Evolutionary conservation across 1,140 invertebrate species (phyloP).

Genomic region (Leptinotarsa texana): DNA sequence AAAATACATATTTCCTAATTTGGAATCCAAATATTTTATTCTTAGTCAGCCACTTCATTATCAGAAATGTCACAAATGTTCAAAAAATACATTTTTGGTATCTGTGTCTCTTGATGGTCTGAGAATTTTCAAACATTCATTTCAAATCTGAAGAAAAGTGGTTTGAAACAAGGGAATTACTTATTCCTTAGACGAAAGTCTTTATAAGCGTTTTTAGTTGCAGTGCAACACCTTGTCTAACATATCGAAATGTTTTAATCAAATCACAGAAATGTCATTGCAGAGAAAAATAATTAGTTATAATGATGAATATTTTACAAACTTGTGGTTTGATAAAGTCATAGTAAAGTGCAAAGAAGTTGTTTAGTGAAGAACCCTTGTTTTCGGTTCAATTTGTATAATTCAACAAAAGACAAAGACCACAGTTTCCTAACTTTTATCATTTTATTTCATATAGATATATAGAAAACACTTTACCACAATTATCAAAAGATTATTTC

Average conservation of each 20-base stretch:
- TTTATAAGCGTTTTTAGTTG: slow-evolving; percentile 30
- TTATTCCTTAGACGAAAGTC: slow-evolving; percentile 20
- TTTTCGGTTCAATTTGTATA: too few species aligned
- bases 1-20: neutral
- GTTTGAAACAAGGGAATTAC: neutral
- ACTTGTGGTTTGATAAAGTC: too few species aligned
- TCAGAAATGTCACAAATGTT: neutral
- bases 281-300: too few species aligned
- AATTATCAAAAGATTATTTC: too few species aligned
- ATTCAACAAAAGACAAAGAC: too few species aligned
- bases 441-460: too few species aligned
- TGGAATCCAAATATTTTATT: neutral
- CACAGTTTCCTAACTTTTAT: too few species aligned
- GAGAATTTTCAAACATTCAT: neutral
- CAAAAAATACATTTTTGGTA: neutral
- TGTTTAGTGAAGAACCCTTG: too few species aligned
- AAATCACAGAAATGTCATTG: too few species aligned
- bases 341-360: too few species aligned
- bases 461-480: too few species aligned
- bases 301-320: too few species aligned
- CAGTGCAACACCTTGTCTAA: slow-evolving; percentile 17
- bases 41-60: neutral
- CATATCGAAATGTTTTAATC: neutral
- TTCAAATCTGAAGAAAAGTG: neutral
- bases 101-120: neutral